A percentile compares a stretch with the other conserved stretches of the same genome.
Conservation (phyloP, 2,797 vertebrate species). For the Hydrolagus colliei region DNA sequence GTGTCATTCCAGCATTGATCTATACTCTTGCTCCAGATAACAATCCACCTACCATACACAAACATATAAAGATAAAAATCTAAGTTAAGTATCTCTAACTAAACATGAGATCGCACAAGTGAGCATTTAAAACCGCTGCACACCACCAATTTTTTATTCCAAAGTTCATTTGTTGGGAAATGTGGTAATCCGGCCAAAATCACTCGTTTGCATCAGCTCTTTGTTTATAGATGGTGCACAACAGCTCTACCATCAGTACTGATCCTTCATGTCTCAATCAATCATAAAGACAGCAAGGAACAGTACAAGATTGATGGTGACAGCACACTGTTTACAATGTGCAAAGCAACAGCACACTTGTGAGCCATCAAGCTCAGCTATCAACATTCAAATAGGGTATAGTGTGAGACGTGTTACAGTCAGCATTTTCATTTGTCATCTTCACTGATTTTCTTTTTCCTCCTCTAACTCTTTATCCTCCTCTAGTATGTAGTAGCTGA, state of each 20-base stretch:
- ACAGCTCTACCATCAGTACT: too few species aligned
- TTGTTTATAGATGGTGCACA: not conserved
- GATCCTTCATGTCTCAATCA: not conserved
- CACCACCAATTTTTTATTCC: not conserved
- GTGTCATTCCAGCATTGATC: too few species aligned
- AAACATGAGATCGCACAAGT: not conserved
- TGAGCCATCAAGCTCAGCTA: too few species aligned
- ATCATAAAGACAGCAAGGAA: not conserved
- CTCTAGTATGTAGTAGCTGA: too few species aligned
- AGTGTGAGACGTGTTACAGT: not conserved
- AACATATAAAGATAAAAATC: too few species aligned
- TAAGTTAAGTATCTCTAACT: not conserved
- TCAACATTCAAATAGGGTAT: not conserved
- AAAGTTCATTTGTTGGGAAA: not conserved
- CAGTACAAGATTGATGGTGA: not conserved
- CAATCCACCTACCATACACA: too few species aligned
- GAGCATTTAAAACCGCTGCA: not conserved
- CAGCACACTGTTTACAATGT: constrained; percentile 4
- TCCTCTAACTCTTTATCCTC: too few species aligned
- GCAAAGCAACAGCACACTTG: not conserved
- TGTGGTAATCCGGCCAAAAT: not conserved
- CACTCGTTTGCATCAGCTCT: not conserved
- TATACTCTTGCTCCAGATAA: too few species aligned
- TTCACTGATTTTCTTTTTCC: not conserved
- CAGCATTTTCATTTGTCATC: not conserved